These are phyloP conservation scores for Mythimna ferrago DNA, from an alignment of 2,888 invertebrate species.

Conservation along the genomic window DNA sequence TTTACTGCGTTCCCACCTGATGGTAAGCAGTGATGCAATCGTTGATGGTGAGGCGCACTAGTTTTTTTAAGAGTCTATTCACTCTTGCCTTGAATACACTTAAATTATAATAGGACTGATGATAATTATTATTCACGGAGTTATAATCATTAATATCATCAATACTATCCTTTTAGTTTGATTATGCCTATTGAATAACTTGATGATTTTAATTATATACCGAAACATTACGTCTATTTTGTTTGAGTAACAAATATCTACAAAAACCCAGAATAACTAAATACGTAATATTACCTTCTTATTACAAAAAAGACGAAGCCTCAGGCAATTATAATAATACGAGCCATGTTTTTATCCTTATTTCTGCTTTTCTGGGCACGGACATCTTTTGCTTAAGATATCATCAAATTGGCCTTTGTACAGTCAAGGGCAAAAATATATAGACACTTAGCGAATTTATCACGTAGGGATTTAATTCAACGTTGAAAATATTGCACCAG, in stretches of 20 bases:
- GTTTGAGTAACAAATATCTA: background rate
- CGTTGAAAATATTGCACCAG: background rate
- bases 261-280: slow-evolving; percentile 1
- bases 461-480: too few species aligned
- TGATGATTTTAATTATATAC: too few species aligned
- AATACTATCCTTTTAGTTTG: too few species aligned
- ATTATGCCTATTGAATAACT: too few species aligned
- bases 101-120: too few species aligned
- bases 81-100: too few species aligned
- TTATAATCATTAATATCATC: too few species aligned
- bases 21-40: too few species aligned
- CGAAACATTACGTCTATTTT: background rate
- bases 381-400: slow-evolving; percentile 38
- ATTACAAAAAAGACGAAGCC: slow-evolving; percentile 8
- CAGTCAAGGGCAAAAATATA: slow-evolving; percentile 15
- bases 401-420: slow-evolving; percentile 38
- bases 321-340: slow-evolving; percentile 33
- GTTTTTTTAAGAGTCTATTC: too few species aligned
- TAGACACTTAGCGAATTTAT: background rate
- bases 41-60: too few species aligned
- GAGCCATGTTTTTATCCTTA: slow-evolving; percentile 27
- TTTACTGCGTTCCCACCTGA: too few species aligned
- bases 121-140: too few species aligned
- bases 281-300: slow-evolving; percentile 1
- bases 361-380: slow-evolving; percentile 18